Percentiles rank a stretch among this genome's conserved stretches.
Conservation (phyloP, 1,140 invertebrate species). For the Drosophila tropicalis region DNA sequence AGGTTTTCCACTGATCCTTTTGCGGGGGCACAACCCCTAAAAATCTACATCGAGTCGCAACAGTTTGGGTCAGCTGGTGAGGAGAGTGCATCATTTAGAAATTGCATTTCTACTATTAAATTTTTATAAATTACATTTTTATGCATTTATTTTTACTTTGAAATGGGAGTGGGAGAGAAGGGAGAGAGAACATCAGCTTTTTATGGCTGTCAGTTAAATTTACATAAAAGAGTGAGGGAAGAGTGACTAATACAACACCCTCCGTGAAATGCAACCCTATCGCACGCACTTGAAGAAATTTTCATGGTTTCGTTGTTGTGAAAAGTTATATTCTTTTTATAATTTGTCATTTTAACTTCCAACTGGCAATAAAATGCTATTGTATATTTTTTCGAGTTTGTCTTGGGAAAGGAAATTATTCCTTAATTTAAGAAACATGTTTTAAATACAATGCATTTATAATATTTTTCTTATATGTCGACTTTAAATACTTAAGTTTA, state of each 20-base stretch:
- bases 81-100: constrained; percentile 2
- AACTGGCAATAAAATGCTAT: no score
- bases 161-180: constrained; percentile 7
- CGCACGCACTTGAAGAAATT: constrained; percentile 19
- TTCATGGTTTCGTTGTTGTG: no score
- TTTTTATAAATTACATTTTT: constrained; percentile 44
- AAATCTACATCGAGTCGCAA: background rate
- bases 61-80: background rate
- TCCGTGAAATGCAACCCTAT: constrained; percentile 57
- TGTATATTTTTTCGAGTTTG: no score
- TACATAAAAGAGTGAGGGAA: constrained; percentile 35
- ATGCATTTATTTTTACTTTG: constrained; percentile 44
- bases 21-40: background rate
- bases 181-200: constrained; percentile 39
- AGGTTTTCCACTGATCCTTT: constrained; percentile 1
- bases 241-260: constrained; percentile 18
- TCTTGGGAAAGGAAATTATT: no score
- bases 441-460: no score
- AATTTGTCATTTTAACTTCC: no score
- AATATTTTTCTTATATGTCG: no score
- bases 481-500: no score
- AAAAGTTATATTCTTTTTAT: no score
- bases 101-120: constrained; percentile 45
- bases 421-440: no score
- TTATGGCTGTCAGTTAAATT: constrained; percentile 57